Evolutionary conservation across 2,888 invertebrate species (phyloP), one percentile per base, ranked within the genome.

Genomic region (Linyphia triangularis): DNA sequence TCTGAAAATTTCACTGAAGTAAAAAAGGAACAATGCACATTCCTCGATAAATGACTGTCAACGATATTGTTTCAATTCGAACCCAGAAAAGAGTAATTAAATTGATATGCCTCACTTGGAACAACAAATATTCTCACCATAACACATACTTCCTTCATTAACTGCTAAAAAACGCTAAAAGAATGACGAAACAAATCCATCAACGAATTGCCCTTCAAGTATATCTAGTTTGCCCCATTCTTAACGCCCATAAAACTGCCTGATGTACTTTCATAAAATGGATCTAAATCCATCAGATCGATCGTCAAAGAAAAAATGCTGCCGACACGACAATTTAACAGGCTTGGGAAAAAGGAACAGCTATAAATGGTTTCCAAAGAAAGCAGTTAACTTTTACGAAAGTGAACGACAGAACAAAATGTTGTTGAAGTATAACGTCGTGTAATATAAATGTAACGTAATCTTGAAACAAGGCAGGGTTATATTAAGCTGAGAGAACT

Each of bases 351-450:
- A 65, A 65, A 16, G 10, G 16, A n/a, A 7, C 13, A 10, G 69
- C 33, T 22, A 37, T 69, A 69, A 69, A 33, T 37, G 37, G 37
- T 37, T 40, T 37, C 40, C 6, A 69, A 67, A 69, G 19, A 19
- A 33, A 26, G 24, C 9, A 26, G 33, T 65, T 7, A 30, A 1
- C 5, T n/a, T 28, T 30, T 65, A 16, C 28, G 7, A 40, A 40
- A 40, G 22, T 0, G 7, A 24, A 13, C 26, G 70, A 40, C 22
- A 16, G 43, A 70, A 40, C 13, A 69, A 24, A 70, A 24, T 43
- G 70, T 22, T 70, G 70, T 70, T 43, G 70, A 70, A 43, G 40
- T n/a, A 22, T n/a, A 24, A 77, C 61, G 33, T n/a, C 59, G 33
- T 51, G 22, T 24, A 22, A 33, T 37, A 61, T 77, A 37, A 61